Evolutionary conservation across 2,113 vertebrate species (phyloP), one percentile per base, ranked within the genome.

Genomic region (Chinchilla lanigera): DNA sequence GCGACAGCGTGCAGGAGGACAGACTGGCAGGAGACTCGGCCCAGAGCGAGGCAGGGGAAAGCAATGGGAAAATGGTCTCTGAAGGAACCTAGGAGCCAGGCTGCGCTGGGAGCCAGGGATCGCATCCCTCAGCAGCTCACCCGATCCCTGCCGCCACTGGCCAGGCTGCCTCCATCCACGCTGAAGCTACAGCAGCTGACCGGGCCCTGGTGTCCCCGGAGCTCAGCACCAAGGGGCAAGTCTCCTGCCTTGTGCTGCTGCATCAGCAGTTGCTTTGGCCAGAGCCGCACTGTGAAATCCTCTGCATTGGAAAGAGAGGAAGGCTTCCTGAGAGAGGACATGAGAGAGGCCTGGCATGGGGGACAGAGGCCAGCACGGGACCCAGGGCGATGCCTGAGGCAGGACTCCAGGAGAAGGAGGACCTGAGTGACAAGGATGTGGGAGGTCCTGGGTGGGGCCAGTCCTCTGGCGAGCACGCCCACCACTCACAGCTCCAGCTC

Each of bases 241-340:
- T 44, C 30, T 69, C 86, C 47, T 7, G 16, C 90, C 90, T 50
- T 63, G 7, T 24, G 71, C 22, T 52, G 30, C 5, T 73, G 95
- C 0, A 41, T 96, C 97, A 99, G 96, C 0, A 98, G 86, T 26
- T 95, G 97, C 81, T 98, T 75, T 7, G 97, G 88, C 99, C 99
- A 99, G 89, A 99, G 97, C 7, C 83, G 94, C 20, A 99, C 96
- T 3, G 98, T 98, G 98, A 98, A 99, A 96, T 99, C 98, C 47
- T 99, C 99, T 99, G 92, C 90, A 87, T 94, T 41, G 93, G 77
- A 94, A 61, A 82, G 0, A 78, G 22, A 90, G 9, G 41, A 35
- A 69, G 38, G 71, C 7, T 38, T 73, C 47, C 47, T 69, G 75
- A 65, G 50, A 88, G 61, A 65, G 33, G 81, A 83, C 71, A 9